phyloP scores from a whole-genome alignment of 2,888 invertebrate genomes.

The Dasypogon diadema region DNA sequence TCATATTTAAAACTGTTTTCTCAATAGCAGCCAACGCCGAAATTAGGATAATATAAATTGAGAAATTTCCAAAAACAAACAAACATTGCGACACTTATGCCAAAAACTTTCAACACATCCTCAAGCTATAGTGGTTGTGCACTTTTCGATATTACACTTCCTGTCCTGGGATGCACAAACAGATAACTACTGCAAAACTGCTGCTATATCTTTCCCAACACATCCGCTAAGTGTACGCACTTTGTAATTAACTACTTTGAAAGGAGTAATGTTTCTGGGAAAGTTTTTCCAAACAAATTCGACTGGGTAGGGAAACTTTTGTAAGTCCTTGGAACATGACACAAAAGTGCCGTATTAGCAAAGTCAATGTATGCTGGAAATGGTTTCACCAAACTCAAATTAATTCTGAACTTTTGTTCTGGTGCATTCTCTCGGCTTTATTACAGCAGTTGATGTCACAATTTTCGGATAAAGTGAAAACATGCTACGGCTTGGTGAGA shows the following conservation, averaged over 20 bases:
- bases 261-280: neutral
- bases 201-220: too few species aligned
- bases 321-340: neutral
- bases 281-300: neutral
- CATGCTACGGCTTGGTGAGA: neutral
- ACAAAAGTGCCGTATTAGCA: neutral
- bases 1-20: too few species aligned
- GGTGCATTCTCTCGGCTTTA: neutral
- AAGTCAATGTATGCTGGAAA: neutral
- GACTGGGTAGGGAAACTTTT: neutral
- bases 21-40: too few species aligned
- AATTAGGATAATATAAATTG: too few species aligned
- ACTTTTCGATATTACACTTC: too few species aligned
- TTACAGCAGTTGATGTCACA: neutral
- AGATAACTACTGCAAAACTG: too few species aligned
- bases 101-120: too few species aligned
- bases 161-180: too few species aligned
- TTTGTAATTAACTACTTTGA: neutral
- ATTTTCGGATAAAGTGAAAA: neutral
- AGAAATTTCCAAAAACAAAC: too few species aligned
- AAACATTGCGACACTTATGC: too few species aligned
- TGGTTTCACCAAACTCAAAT: neutral
- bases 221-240: too few species aligned
- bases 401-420: neutral
- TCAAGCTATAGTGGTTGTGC: too few species aligned